Evolutionary conservation across 2,888 invertebrate species (phyloP).

Genomic region (Ypsolopha scabrella): DNA sequence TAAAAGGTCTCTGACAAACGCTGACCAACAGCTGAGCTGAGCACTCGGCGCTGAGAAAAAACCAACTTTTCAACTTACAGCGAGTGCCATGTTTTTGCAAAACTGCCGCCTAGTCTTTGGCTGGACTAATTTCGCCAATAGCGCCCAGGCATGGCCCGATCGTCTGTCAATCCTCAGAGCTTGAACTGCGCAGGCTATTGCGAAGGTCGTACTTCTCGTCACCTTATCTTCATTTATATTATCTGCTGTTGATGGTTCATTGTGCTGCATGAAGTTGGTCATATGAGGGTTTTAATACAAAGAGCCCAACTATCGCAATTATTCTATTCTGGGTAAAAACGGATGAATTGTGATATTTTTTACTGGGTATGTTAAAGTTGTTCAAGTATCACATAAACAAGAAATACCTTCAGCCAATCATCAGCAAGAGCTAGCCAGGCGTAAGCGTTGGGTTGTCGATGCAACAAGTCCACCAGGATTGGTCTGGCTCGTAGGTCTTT

Average conservation of each 20-base stretch:
- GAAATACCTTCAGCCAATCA: slow-evolving; percentile 37
- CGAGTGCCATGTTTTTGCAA: slow-evolving; percentile 39
- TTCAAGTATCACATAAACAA: neutral
- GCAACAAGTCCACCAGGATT: slow-evolving; percentile 36
- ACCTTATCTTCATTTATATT: slow-evolving; percentile 22
- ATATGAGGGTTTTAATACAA: no score
- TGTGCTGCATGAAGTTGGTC: neutral
- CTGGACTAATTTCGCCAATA: slow-evolving; percentile 30
- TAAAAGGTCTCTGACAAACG: no score
- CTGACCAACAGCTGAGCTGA: no score
- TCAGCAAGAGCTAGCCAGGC: slow-evolving; percentile 51
- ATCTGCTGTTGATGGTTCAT: neutral
- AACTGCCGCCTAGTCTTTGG: slow-evolving; percentile 35
- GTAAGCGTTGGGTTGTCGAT: slow-evolving; percentile 47
- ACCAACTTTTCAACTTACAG: slow-evolving; percentile 19
- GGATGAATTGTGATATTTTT: no score
- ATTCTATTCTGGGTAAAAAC: no score
- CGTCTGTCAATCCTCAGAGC: slow-evolving; percentile 45
- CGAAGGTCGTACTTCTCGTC: slow-evolving; percentile 18
- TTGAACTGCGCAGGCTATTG: slow-evolving; percentile 37
- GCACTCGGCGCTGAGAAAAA: neutral
- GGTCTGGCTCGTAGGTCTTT: slow-evolving; percentile 25
- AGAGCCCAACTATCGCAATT: no score
- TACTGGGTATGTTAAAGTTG: no score
- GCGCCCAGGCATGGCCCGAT: slow-evolving; percentile 43